phyloP scores from a whole-genome alignment of 1,140 invertebrate species.

The Heliconius eleuchia region DNA sequence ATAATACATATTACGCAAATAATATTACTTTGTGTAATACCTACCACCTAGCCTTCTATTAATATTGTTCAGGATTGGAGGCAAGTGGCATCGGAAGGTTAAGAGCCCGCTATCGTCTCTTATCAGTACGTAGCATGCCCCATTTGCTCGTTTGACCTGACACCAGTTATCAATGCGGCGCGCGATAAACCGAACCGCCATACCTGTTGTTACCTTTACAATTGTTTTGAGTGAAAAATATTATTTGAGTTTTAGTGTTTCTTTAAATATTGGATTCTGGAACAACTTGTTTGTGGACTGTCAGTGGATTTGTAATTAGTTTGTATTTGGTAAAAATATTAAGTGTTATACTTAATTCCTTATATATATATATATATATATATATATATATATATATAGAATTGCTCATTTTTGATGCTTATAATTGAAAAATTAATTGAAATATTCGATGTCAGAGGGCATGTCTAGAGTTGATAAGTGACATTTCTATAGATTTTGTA shows the following conservation, averaged over 20 bases:
- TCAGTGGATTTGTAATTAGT: too few species aligned
- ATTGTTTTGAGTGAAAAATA: conserved; percentile 36
- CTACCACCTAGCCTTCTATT: neutral
- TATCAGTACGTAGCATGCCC: conserved; percentile 75
- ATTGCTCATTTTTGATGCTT: neutral
- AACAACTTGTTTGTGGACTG: neutral
- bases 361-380: neutral
- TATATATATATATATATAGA: neutral
- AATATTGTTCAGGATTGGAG: conserved; percentile 42
- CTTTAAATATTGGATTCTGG: neutral
- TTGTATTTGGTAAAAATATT: neutral
- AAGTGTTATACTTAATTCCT: neutral
- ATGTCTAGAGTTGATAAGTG: neutral
- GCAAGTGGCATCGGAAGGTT: conserved; percentile 73
- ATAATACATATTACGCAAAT: neutral
- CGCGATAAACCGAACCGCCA: conserved; percentile 66
- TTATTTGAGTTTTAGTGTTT: conserved; percentile 18
- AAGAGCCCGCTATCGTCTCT: conserved; percentile 77
- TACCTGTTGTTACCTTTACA: conserved; percentile 68
- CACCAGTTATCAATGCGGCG: conserved; percentile 76
- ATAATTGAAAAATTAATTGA: neutral
- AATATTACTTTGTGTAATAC: neutral
- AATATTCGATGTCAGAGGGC: neutral
- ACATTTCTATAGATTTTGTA: conserved; percentile 31
- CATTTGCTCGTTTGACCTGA: conserved; percentile 80